Conservation (phyloP, 2,888 invertebrate genomes). For the Drosophila rubida region DNA sequence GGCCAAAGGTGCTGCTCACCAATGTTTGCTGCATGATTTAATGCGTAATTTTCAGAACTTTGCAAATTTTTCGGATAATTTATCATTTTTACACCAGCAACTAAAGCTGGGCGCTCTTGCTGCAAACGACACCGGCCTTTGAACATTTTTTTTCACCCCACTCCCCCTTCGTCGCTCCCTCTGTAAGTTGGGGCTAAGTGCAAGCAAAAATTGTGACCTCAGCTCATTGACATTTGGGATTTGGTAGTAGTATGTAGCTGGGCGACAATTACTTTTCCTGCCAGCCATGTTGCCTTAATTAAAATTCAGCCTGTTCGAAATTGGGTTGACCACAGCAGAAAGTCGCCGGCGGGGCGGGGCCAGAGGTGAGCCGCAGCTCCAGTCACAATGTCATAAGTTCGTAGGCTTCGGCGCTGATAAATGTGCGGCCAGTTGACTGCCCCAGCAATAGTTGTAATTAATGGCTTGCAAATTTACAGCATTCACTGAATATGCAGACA, state of each 20-base stretch:
- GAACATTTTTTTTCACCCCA: slow-evolving; percentile 40
- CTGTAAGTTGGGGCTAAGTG: slow-evolving; percentile 45
- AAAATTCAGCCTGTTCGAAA: slow-evolving; percentile 66
- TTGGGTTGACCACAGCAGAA: slow-evolving; percentile 18
- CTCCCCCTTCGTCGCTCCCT: not conserved
- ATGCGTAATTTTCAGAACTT: slow-evolving; percentile 79
- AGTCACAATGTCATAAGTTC: slow-evolving; percentile 29
- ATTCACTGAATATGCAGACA: slow-evolving; percentile 16
- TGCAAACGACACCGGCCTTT: slow-evolving; percentile 64
- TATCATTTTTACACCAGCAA: slow-evolving; percentile 70
- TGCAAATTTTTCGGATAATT: slow-evolving; percentile 75
- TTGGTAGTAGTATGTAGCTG: slow-evolving; percentile 47
- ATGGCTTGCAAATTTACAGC: slow-evolving; percentile 42
- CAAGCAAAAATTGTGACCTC: slow-evolving; percentile 69
- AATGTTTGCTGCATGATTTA: slow-evolving; percentile 73
- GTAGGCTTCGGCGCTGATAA: slow-evolving; percentile 50
- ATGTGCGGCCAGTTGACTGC: slow-evolving; percentile 35
- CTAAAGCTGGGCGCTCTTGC: slow-evolving; percentile 34
- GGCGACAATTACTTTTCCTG: not conserved
- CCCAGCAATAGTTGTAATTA: slow-evolving; percentile 35
- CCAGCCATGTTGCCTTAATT: slow-evolving; percentile 60
- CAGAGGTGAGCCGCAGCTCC: not conserved
- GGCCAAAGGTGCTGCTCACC: slow-evolving; percentile 29
- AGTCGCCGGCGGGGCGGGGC: not conserved
- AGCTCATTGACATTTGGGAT: slow-evolving; percentile 73